Base-by-base conservation (phyloP, 2,888 invertebrate species). In the Odontothrips loti region DNA sequence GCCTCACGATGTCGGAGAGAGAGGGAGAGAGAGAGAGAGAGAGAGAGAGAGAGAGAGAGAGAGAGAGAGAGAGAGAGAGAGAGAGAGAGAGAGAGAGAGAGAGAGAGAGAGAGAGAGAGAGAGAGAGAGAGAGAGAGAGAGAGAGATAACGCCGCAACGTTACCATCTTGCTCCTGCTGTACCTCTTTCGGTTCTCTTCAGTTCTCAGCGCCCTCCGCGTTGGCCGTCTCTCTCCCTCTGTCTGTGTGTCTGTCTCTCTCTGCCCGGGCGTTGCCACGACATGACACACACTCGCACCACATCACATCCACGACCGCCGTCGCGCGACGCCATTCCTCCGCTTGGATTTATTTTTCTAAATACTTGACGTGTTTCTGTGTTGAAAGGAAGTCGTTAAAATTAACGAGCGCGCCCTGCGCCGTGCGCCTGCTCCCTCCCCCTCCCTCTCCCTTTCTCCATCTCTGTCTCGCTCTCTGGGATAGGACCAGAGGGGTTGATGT, bases 341-440 rank as follows among this genome's bases (percentile, higher is more conserved):
- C 68, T 27, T 23, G 68, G 68, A 75, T 75, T 75, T 75, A 75
- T 75, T 75, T 75, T 75, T 75, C 68, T 75, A 75, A 75, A 75
- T 75, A 75, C 68, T 75, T 75, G 68, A 75, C 68, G 68, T 75
- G 68, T 75, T 75, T 75, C 68, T 75, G 68, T 75, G 68, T 75
- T 75, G 68, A 75, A 27, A 75, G 68, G 68, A 75, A 75, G 68
- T 75, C 68, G 68, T 75, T 75, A 75, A 75, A 75, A 75, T 75
- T 75, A 75, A 75, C 68, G 68, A 75, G 68, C 68, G 68, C 68
- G 23, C 68, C 27, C 12, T 58, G 58, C 58, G 17, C 20, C n/a
- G 15, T 17, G 58, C 58, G 17, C 51, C 15, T 51, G 51, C 15
- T 12, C 51, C 51, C 58, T n/a, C 58, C 17, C 58, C 17, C 34